Percentiles rank a stretch among this genome's conserved stretches.
These are phyloP conservation scores for Hypanus sabinus DNA, from an alignment of 2,113 vertebrate genomes.

Conservation along the genomic window DNA sequence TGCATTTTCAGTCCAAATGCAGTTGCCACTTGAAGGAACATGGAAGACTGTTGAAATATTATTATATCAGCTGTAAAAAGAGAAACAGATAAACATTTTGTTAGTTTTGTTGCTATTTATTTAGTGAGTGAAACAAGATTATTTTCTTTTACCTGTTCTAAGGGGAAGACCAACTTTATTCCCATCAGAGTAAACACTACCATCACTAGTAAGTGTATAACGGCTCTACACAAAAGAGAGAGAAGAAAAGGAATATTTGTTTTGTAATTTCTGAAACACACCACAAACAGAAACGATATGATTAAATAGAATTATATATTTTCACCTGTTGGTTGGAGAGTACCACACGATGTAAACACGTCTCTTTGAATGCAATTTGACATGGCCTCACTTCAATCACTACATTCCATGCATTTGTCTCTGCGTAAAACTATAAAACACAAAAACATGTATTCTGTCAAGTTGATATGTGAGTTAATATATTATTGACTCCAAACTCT, in stretches of 20 bases:
- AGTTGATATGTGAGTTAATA: neutral
- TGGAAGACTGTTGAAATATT: slow-evolving; percentile 45
- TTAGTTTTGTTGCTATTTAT: neutral
- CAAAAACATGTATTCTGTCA: neutral
- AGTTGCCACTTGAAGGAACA: slow-evolving; percentile 43
- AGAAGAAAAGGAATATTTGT: neutral
- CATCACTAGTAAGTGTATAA: slow-evolving; percentile 45
- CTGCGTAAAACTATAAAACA: neutral
- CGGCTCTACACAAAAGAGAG: slow-evolving; percentile 36
- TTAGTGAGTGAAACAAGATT: neutral
- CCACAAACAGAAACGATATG: slow-evolving; percentile 24
- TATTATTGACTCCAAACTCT: neutral
- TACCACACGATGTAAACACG: slow-evolving; percentile 45
- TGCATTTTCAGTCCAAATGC: slow-evolving; percentile 45
- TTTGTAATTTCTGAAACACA: neutral
- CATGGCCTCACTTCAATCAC: slow-evolving; percentile 44
- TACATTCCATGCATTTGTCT: slow-evolving; percentile 41
- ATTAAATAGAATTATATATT: neutral
- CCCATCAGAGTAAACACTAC: slow-evolving; percentile 41
- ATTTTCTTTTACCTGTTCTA: neutral
- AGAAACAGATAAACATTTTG: slow-evolving; percentile 28
- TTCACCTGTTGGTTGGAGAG: slow-evolving; percentile 47
- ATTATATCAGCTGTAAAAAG: slow-evolving; percentile 46
- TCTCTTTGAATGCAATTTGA: slow-evolving; percentile 43
- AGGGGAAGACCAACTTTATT: slow-evolving; percentile 11